phyloP scores from a whole-genome alignment of 2,797 vertebrate species.

The Coendou prehensilis region DNA sequence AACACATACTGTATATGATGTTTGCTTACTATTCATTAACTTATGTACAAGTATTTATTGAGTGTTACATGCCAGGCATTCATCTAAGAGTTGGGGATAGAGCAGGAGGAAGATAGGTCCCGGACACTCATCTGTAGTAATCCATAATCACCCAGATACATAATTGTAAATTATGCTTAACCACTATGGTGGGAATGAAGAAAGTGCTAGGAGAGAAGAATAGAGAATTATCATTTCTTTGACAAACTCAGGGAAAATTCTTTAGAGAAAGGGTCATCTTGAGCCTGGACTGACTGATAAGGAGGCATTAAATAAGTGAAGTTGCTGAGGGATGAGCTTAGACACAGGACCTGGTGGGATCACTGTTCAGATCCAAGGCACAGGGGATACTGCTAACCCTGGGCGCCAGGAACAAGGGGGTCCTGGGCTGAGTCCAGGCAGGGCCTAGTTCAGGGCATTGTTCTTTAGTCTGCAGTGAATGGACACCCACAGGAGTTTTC shows the following conservation, averaged over 20 bases:
- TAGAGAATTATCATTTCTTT: background rate
- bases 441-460: background rate
- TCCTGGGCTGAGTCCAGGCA: background rate
- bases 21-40: conserved; percentile 19
- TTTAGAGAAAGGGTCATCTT: background rate
- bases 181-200: background rate
- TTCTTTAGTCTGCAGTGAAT: background rate
- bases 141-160: background rate
- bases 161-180: background rate
- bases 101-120: background rate
- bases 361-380: background rate
- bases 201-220: background rate
- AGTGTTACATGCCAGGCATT: background rate
- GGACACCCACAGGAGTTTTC: background rate
- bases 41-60: conserved; percentile 15
- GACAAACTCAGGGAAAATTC: background rate
- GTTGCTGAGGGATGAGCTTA: background rate
- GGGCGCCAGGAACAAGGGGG: background rate
- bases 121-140: background rate
- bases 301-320: background rate
- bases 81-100: background rate
- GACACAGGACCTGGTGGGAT: background rate
- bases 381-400: background rate
- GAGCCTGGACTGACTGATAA: background rate
- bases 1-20: background rate